Conservation (phyloP, 1,140 invertebrate species). For the Zaprionus ghesquierei region DNA sequence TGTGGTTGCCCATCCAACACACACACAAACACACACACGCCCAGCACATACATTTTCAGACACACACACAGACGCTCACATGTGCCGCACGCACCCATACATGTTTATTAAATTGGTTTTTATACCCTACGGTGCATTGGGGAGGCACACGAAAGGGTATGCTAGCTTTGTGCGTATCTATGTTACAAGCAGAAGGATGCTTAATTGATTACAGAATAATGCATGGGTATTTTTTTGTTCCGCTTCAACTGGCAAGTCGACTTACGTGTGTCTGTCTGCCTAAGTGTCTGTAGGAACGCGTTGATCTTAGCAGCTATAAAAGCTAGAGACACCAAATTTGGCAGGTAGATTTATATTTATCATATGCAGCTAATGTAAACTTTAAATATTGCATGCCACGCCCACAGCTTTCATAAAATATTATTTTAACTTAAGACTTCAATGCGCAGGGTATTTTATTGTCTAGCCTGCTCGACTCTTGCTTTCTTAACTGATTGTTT, state of each 20-base stretch:
- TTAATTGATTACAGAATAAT: no score
- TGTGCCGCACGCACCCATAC: conserved; percentile 1
- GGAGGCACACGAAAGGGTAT: neutral
- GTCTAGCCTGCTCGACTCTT: neutral
- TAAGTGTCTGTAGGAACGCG: no score
- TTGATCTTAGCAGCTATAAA: no score
- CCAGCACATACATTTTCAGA: conserved; percentile 7
- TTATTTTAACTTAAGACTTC: no score
- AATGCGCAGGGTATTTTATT: neutral
- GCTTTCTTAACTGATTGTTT: conserved; percentile 5
- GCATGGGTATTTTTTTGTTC: no score
- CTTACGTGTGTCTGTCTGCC: no score
- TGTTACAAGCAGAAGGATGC: neutral
- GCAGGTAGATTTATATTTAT: no score
- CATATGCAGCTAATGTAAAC: no score
- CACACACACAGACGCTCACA: conserved; percentile 1
- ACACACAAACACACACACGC: neutral
- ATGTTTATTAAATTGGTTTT: conserved; percentile 65
- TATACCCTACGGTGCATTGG: neutral
- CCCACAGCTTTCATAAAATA: no score
- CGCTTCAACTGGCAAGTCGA: no score
- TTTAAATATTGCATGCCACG: no score
- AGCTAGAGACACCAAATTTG: no score
- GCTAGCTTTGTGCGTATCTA: neutral
- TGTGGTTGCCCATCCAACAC: conserved; percentile 35